A percentile compares a stretch with the other conserved stretches of the same genome.
phyloP scores from a whole-genome alignment of 2,888 invertebrate genomes.

The Pandemis corylana region DNA sequence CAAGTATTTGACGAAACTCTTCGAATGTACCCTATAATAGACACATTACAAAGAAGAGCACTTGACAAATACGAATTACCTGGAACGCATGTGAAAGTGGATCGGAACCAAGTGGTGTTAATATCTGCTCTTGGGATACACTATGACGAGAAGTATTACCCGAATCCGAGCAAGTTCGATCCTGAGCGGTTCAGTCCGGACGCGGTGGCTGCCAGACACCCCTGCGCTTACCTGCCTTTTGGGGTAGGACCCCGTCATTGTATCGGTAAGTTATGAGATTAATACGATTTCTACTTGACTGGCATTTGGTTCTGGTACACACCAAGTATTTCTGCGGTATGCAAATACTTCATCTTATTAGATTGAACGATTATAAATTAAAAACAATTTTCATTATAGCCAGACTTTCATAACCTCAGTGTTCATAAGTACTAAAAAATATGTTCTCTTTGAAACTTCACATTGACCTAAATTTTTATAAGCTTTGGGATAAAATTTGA shows the following conservation, averaged over 20 bases:
- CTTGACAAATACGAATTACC: constrained; percentile 40
- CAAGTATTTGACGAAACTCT: constrained; percentile 1
- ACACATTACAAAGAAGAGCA: constrained; percentile 23
- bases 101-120: constrained; percentile 39
- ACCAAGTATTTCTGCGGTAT: no score
- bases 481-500: no score
- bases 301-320: no score
- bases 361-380: no score
- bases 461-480: no score
- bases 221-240: constrained; percentile 46
- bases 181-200: constrained; percentile 49
- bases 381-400: no score
- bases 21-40: constrained; percentile 12
- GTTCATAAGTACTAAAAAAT: no score
- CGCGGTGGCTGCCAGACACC: constrained; percentile 40
- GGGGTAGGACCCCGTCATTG: constrained; percentile 47
- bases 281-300: no score
- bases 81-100: constrained; percentile 43
- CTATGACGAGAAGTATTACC: constrained; percentile 45
- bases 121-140: constrained; percentile 43
- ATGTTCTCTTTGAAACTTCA: no score
- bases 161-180: constrained; percentile 47
- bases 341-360: no score
- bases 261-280: constrained; percentile 29
- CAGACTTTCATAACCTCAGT: no score